A percentile compares a stretch with the other conserved stretches of the same genome.
Conservation (phyloP, 1,140 invertebrate species). For the Maniola jurtina region DNA sequence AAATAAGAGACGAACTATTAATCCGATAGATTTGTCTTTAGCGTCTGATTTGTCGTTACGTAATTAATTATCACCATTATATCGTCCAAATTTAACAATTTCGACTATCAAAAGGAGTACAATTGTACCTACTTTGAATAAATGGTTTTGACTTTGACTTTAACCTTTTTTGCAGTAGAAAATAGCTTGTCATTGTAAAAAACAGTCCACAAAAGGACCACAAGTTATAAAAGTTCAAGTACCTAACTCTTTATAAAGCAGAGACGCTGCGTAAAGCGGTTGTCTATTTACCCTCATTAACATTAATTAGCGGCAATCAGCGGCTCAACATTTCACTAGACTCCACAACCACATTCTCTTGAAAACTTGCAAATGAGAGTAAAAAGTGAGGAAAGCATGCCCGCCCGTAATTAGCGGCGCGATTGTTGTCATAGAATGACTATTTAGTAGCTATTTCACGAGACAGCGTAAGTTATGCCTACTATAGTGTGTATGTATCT, state of each 20-base stretch:
- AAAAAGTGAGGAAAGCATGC: slow-evolving; percentile 25
- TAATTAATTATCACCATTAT: too few species aligned
- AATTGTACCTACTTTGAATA: too few species aligned
- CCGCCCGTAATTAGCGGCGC: slow-evolving; percentile 37
- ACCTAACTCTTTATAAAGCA: slow-evolving; percentile 7
- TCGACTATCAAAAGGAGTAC: too few species aligned
- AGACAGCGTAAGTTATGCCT: neutral
- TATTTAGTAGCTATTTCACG: slow-evolving; percentile 9
- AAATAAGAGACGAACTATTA: too few species aligned
- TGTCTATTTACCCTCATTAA: slow-evolving; percentile 26
- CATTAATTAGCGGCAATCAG: slow-evolving; percentile 24
- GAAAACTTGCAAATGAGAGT: slow-evolving; percentile 23
- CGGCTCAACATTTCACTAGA: slow-evolving; percentile 19
- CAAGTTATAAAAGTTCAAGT: slow-evolving; percentile 2
- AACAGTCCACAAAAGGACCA: neutral
- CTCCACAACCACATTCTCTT: slow-evolving; percentile 12
- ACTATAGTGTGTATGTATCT: too few species aligned
- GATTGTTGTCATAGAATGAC: slow-evolving; percentile 30
- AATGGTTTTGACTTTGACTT: too few species aligned
- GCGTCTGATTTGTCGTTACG: too few species aligned
- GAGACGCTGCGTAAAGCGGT: neutral
- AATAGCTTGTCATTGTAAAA: neutral
- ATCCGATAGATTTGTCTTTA: too few species aligned
- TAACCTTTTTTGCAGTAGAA: too few species aligned
- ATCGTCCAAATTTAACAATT: too few species aligned